Evolutionary conservation across 1,140 invertebrate genomes (phyloP).

Genomic region (Drosophila sp.): DNA sequence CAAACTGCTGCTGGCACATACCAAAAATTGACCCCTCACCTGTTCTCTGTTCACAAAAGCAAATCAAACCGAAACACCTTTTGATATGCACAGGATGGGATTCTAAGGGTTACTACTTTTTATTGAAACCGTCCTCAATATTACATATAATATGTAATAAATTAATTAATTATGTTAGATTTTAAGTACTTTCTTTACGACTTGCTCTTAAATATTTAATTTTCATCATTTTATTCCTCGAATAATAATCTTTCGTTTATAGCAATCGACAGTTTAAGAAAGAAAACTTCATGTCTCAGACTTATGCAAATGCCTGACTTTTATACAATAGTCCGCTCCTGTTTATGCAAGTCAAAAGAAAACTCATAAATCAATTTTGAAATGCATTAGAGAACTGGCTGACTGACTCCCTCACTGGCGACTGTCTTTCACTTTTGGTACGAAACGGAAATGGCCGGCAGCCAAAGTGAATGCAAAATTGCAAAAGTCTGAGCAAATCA

Average conservation of each 20-base stretch:
- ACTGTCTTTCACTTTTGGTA: constrained; percentile 8
- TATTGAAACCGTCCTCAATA: too few species aligned
- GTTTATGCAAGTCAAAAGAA: constrained; percentile 61
- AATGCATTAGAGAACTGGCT: constrained; percentile 66
- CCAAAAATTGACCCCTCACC: constrained; percentile 6
- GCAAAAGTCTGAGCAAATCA: constrained; percentile 24
- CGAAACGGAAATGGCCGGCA: constrained; percentile 43
- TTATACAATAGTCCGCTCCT: background rate
- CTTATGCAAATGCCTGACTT: background rate
- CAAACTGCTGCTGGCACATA: constrained; percentile 46
- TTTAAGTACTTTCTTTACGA: too few species aligned
- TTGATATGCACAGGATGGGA: constrained; percentile 17
- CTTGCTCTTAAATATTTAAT: too few species aligned
- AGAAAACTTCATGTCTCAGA: too few species aligned
- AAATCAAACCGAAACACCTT: constrained; percentile 36
- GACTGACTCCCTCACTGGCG: background rate
- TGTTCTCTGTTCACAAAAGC: background rate
- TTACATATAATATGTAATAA: too few species aligned
- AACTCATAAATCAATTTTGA: constrained; percentile 81
- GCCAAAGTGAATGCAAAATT: constrained; percentile 58
- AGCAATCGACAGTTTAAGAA: too few species aligned
- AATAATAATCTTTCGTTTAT: too few species aligned
- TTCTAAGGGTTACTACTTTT: too few species aligned
- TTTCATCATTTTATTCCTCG: too few species aligned
- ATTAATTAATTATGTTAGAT: too few species aligned